Conservation (phyloP, 2,888 invertebrate genomes). For the Cephus sareptanus region DNA sequence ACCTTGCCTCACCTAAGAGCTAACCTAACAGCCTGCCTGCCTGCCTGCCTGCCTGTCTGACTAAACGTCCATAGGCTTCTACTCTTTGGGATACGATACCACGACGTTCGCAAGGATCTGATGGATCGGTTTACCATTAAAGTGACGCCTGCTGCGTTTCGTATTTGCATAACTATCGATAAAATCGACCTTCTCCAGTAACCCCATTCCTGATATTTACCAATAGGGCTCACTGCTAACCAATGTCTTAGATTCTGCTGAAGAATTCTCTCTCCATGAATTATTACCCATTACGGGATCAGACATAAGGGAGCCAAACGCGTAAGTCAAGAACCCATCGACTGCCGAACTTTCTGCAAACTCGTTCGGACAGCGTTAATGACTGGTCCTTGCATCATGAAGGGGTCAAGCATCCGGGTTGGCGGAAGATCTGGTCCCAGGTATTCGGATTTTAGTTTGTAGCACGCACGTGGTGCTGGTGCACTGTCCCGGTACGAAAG, state of each 20-base stretch:
- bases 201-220: slow-evolving; percentile 4
- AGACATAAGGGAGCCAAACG: not conserved
- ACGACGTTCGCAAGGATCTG: slow-evolving; percentile 22
- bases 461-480: slow-evolving; percentile 34
- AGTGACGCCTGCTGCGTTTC: slow-evolving; percentile 59
- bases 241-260: not conserved
- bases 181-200: slow-evolving; percentile 45
- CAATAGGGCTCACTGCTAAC: not conserved
- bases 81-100: slow-evolving; percentile 19
- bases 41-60: slow-evolving; percentile 33
- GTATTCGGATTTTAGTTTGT: not conserved
- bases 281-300: not conserved
- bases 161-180: slow-evolving; percentile 58
- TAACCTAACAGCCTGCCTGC: slow-evolving; percentile 23
- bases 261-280: not conserved
- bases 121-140: slow-evolving; percentile 47
- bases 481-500: slow-evolving; percentile 34
- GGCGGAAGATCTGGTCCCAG: slow-evolving; percentile 1
- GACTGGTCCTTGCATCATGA: not conserved
- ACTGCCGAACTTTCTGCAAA: not conserved
- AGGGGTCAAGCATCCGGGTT: slow-evolving; percentile 7
- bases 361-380: not conserved
- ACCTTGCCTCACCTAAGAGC: slow-evolving; percentile 23
- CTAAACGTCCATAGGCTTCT: slow-evolving; percentile 19
- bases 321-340: not conserved